Base-by-base conservation (phyloP, 2,797 vertebrate species). In the Hemitrygon akajei region DNA sequence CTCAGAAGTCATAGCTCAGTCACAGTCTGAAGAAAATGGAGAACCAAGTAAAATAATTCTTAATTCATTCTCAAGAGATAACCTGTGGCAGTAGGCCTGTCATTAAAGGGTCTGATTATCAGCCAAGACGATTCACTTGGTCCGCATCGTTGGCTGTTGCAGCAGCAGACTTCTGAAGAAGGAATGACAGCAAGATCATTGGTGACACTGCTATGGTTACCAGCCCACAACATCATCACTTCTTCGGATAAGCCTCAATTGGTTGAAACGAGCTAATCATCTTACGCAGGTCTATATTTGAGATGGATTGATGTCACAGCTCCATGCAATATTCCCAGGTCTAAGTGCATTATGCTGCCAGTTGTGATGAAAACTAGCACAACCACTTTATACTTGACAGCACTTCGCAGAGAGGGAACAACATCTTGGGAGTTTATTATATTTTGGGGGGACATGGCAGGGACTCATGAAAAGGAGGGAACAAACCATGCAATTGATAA, bases 161-260 rank as follows among this genome's bases (percentile, higher is more conserved):
- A 89, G 6, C 0, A 60, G 60, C n/a, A 7, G 16, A 20, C 25
- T 63, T 18, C 12, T 87, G 58, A 12, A 56, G 14, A 22, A 86
- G 63, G 58, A 63, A 63, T 1, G 58, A 12, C 60, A 20, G 63
- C n/a, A 4, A 37, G 86, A 34, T 69, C 69, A 89, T 69, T 14
- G 60, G 86, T 11, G 18, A 37, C n/a, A 37, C 69, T 69, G 16
- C 63, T 20, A 37, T 89, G 63, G 60, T 89, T 89, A 89, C 60
- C 84, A 87, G 58, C 16, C 84, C 58, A 87, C 84, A n/a, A 89
- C 86, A 69, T 80, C 79, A 80, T 1, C 34, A n/a, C 86, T 89
- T 69, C n/a, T 66, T 66, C 37, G 86, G 86, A 22, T 34, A 69
- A 89, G 60, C 60, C 66, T 89, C 86, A 34, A 89, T 11, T 34